Evolutionary conservation across 2,797 vertebrate species (phyloP).

Genomic region (Alca torda): DNA sequence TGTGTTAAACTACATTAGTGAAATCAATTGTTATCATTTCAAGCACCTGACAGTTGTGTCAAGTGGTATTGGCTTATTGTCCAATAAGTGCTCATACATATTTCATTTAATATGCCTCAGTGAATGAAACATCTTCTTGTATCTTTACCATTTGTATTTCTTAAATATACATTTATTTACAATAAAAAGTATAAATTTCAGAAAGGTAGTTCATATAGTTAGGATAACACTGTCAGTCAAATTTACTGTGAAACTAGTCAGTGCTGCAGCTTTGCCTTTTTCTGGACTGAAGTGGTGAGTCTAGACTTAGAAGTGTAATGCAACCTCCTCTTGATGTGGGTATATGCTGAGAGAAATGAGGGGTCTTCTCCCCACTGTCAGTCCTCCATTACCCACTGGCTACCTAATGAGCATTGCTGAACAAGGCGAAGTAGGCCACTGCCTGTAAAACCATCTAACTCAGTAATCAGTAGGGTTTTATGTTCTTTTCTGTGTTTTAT

Average conservation of each 20-base stretch:
- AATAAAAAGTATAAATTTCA: background rate
- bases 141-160: background rate
- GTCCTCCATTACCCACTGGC: background rate
- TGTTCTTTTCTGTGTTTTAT: background rate
- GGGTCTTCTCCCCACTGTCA: background rate
- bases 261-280: background rate
- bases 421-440: background rate
- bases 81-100: background rate
- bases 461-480: background rate
- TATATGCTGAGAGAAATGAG: background rate
- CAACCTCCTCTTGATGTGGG: background rate
- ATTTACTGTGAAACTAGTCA: background rate
- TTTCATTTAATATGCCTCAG: background rate
- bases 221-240: background rate
- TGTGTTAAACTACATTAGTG: background rate
- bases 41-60: background rate
- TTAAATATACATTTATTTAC: fast-evolving
- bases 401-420: background rate
- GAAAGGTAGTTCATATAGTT: background rate
- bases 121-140: background rate
- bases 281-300: background rate
- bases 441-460: background rate
- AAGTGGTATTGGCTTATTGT: background rate
- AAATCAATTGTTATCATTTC: background rate
- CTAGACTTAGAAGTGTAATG: background rate